Conservation (phyloP, 2,113 vertebrate species). For the Nicator chloris region DNA sequence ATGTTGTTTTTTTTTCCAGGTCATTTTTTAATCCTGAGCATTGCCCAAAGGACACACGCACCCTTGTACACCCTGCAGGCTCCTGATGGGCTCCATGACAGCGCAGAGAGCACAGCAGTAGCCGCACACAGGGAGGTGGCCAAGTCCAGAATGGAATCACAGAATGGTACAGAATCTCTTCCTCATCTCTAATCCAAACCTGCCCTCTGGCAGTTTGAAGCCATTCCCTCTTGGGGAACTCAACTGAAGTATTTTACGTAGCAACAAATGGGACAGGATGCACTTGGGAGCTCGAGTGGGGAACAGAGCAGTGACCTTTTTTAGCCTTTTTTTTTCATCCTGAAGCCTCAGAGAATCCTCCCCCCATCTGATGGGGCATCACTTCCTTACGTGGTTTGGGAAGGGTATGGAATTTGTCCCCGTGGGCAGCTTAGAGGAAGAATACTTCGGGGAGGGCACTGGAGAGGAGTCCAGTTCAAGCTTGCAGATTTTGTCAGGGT, state of each 20-base stretch:
- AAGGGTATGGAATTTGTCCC: neutral
- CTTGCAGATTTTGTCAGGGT: neutral
- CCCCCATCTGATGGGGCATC: neutral
- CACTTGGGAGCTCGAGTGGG: neutral
- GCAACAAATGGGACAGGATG: neutral
- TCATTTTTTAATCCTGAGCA: neutral
- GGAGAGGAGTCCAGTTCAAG: neutral
- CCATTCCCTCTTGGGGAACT: neutral
- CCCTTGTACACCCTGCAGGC: neutral
- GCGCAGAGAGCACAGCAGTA: accelerated
- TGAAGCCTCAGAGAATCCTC: neutral
- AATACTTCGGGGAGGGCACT: neutral
- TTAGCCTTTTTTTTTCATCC: neutral
- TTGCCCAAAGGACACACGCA: neutral
- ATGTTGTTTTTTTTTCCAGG: neutral
- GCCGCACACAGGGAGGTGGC: neutral
- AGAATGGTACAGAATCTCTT: neutral
- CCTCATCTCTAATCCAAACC: neutral
- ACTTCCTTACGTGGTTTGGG: neutral
- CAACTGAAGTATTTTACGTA: neutral
- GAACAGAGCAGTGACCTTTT: neutral
- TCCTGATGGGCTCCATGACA: neutral
- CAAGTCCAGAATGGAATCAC: neutral
- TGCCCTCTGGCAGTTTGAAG: neutral
- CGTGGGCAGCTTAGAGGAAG: neutral